These are phyloP conservation scores for Sceloporus tristichus DNA, from an alignment of 2,113 vertebrate species.

Conservation along the genomic window DNA sequence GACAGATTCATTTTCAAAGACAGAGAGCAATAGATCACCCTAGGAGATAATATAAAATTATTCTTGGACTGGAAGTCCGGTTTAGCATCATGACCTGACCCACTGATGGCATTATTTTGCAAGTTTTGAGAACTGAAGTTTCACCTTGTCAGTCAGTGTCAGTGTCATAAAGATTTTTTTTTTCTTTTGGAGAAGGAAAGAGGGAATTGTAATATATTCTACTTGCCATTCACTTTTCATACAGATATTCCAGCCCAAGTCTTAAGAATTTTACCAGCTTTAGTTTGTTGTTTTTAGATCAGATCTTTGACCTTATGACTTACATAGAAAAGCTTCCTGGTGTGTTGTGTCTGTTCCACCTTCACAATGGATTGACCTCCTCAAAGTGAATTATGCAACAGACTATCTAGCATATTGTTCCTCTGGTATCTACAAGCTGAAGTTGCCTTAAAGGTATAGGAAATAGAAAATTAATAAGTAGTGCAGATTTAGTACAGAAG, in stretches of 20 bases:
- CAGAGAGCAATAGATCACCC: conserved; percentile 25
- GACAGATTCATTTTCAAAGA: conserved; percentile 34
- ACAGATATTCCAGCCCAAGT: conserved; percentile 7
- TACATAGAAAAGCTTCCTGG: background rate
- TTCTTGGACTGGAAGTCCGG: conserved; percentile 23
- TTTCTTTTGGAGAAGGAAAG: background rate
- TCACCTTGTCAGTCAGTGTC: background rate
- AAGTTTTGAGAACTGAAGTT: conserved; percentile 24
- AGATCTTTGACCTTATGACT: background rate
- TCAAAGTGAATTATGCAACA: background rate
- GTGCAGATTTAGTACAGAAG: conserved; percentile 7
- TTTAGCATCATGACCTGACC: background rate
- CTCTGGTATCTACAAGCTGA: conserved; percentile 13
- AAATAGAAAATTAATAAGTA: background rate
- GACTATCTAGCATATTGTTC: background rate
- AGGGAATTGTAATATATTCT: conserved; percentile 22
- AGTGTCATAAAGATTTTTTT: conserved; percentile 13
- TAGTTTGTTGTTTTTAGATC: conserved; percentile 32
- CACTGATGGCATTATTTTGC: conserved; percentile 22
- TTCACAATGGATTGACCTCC: background rate
- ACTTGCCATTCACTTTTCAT: conserved; percentile 2
- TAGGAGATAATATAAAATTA: conserved; percentile 18
- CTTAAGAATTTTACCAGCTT: conserved; percentile 22
- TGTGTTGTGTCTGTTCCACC: background rate
- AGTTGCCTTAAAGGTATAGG: background rate